Evolutionary conservation across 2,113 vertebrate species (phyloP).

Genomic region (Balaenoptera acutorostrata): DNA sequence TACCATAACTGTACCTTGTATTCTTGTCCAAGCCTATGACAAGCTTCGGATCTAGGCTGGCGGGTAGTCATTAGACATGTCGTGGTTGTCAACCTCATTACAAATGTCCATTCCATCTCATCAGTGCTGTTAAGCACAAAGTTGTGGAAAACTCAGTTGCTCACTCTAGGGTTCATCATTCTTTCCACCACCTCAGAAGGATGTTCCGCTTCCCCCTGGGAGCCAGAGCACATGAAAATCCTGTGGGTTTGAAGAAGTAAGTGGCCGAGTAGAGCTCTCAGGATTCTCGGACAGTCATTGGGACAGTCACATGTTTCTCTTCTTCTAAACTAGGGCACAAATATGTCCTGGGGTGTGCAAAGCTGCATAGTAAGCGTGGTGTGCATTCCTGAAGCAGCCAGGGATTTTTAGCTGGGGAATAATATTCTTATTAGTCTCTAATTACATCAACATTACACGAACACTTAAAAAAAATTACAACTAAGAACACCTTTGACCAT

Average conservation of each 20-base stretch:
- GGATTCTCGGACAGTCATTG: neutral
- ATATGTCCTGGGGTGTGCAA: neutral
- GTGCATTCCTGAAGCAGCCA: neutral
- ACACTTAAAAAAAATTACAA: neutral
- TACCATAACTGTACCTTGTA: neutral
- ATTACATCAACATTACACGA: neutral
- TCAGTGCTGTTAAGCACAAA: neutral
- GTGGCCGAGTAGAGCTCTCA: neutral
- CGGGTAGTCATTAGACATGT: neutral
- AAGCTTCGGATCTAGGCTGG: neutral
- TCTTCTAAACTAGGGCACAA: neutral
- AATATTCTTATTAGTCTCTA: neutral
- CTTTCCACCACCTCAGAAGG: neutral
- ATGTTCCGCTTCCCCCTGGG: neutral
- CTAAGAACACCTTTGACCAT: neutral
- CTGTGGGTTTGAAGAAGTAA: neutral
- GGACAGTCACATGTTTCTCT: neutral
- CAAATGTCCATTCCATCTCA: neutral
- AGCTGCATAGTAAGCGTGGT: neutral
- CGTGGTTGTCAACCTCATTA: neutral
- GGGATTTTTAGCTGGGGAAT: neutral
- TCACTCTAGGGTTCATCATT: neutral
- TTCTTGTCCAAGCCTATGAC: neutral
- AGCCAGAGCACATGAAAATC: neutral
- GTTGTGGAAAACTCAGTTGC: neutral